Evolutionary conservation across 2,797 vertebrate species (phyloP).

Genomic region (Acanthornis magna): DNA sequence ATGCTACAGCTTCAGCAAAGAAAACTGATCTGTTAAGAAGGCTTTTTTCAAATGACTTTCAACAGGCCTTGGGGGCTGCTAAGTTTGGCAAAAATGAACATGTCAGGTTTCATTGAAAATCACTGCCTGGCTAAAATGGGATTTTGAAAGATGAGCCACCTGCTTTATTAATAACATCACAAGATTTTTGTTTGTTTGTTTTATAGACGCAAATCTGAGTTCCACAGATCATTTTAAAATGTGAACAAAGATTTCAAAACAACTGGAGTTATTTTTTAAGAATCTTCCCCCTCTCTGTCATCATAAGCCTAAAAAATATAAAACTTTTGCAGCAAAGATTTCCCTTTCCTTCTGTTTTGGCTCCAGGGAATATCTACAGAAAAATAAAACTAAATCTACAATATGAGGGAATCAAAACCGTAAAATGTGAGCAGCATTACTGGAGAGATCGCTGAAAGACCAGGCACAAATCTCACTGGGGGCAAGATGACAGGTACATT

Average conservation of each 20-base stretch:
- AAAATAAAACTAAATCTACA: constrained; percentile 30
- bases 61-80: constrained; percentile 51
- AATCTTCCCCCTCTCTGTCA: neutral
- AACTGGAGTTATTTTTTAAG: neutral
- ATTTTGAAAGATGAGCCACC: constrained; percentile 65
- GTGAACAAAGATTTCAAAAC: constrained; percentile 31
- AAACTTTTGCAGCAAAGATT: constrained; percentile 8
- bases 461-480: constrained; percentile 24
- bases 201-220: neutral
- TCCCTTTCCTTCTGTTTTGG: constrained; percentile 42
- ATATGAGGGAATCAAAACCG: neutral
- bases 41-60: constrained; percentile 46
- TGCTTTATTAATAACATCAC: constrained; percentile 64
- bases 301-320: constrained; percentile 46
- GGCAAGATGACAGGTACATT: neutral
- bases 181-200: constrained; percentile 12
- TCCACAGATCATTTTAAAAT: constrained; percentile 51
- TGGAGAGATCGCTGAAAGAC: neutral
- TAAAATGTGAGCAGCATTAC: constrained; percentile 25
- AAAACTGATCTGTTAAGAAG: neutral
- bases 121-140: constrained; percentile 60
- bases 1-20: neutral
- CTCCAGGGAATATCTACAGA: constrained; percentile 27
- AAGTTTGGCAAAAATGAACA: constrained; percentile 64
- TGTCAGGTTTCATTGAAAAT: constrained; percentile 68